Evolutionary conservation across 2,113 vertebrate genomes (phyloP).

Genomic region (Bubo bubo): DNA sequence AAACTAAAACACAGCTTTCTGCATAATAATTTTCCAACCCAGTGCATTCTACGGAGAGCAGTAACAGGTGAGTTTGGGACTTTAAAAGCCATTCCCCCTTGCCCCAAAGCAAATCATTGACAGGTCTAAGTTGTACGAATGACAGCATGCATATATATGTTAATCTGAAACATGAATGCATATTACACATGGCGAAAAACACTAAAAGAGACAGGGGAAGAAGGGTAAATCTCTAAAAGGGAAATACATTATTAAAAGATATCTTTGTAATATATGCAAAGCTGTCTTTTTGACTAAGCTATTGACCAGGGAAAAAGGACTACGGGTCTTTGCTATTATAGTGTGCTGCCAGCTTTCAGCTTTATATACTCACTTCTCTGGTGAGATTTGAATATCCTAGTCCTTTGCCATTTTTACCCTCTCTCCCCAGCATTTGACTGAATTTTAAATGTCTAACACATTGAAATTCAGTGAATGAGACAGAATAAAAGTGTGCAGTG

Average conservation of each 20-base stretch:
- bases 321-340: conserved; percentile 6
- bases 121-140: background rate
- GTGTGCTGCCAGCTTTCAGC: background rate
- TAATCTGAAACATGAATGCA: background rate
- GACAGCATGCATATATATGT: background rate
- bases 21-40: background rate
- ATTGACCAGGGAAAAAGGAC: conserved; percentile 31
- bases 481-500: conserved; percentile 48
- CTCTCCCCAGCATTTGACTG: conserved; percentile 30
- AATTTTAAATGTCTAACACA: conserved; percentile 55
- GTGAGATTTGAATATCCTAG: conserved; percentile 29
- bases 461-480: conserved; percentile 63
- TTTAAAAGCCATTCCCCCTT: background rate
- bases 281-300: conserved; percentile 32
- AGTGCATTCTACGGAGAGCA: background rate
- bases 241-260: conserved; percentile 10
- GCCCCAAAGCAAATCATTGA: background rate
- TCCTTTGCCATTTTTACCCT: conserved; percentile 39
- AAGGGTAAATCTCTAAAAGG: background rate
- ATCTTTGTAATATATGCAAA: conserved; percentile 31
- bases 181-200: background rate
- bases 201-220: background rate
- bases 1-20: background rate
- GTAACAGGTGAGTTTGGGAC: background rate
- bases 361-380: conserved; percentile 18